Percentiles rank a stretch among this genome's conserved stretches.
These are phyloP conservation scores for Pampus argenteus DNA, from an alignment of 2,797 vertebrate genomes.

Conservation along the genomic window DNA sequence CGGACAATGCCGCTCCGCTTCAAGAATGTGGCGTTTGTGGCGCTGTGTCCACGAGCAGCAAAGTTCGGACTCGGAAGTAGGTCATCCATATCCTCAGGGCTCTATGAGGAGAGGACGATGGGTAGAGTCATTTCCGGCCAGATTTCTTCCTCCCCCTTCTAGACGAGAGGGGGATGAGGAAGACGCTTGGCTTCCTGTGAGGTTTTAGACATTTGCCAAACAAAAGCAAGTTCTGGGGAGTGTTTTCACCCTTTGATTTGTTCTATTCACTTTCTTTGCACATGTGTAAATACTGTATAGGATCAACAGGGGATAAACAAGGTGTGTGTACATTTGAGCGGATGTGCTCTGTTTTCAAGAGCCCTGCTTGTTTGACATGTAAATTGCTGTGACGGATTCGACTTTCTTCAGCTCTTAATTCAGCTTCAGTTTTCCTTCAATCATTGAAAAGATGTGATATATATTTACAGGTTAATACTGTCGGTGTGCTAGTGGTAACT, in stretches of 20 bases:
- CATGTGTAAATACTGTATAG: conserved; percentile 84
- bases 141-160: conserved; percentile 11
- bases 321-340: conserved; percentile 63
- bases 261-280: conserved; percentile 70
- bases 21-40: conserved; percentile 46
- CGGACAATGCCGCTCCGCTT: conserved; percentile 23
- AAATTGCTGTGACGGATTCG: conserved; percentile 73
- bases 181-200: conserved; percentile 34
- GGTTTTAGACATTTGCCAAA: conserved; percentile 42
- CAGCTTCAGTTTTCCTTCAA: conserved; percentile 41
- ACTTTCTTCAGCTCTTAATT: conserved; percentile 55
- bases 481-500: conserved; percentile 67
- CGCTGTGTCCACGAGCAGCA: conserved; percentile 29
- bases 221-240: conserved; percentile 28
- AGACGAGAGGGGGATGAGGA: background rate
- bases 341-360: conserved; percentile 73
- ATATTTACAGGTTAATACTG: conserved; percentile 64
- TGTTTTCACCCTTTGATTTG: conserved; percentile 47
- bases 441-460: conserved; percentile 58
- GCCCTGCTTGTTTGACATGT: conserved; percentile 60
- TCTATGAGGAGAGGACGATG: conserved; percentile 49
- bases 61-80: conserved; percentile 58
- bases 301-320: conserved; percentile 47
- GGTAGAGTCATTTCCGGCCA: conserved; percentile 40
- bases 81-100: conserved; percentile 36